Percentiles rank a stretch among this genome's conserved stretches.
phyloP scores from a whole-genome alignment of 2,113 vertebrate species.

The western clawed frog (Xenopus tropicalis) region UCB_Xtro_10.0 CM004446.2:98936501-98937000 shows the following conservation, averaged over 20 bases:
- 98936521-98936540: too few species aligned
- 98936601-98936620: too few species aligned
- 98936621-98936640: too few species aligned
- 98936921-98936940: conserved; percentile 35
- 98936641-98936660: too few species aligned
- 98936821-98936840: conserved; percentile 39
- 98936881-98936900: conserved; percentile 45
- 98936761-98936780: conserved; percentile 26
- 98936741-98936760: conserved; percentile 3
- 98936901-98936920: conserved; percentile 44
- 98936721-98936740: too few species aligned
- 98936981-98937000: conserved; percentile 42
- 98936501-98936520: too few species aligned
- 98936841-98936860: conserved; percentile 45
- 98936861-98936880: conserved; percentile 47
- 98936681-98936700: too few species aligned
- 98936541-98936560: too few species aligned
- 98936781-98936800: conserved; percentile 44
- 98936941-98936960: conserved; percentile 30
- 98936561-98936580: too few species aligned
- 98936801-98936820: conserved; percentile 41
- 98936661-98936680: too few species aligned
- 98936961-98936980: conserved; percentile 44
- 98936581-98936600: too few species aligned
- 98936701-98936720: too few species aligned